Conservation (phyloP, 2,888 invertebrate species). For the Dioctria rufipes region DNA sequence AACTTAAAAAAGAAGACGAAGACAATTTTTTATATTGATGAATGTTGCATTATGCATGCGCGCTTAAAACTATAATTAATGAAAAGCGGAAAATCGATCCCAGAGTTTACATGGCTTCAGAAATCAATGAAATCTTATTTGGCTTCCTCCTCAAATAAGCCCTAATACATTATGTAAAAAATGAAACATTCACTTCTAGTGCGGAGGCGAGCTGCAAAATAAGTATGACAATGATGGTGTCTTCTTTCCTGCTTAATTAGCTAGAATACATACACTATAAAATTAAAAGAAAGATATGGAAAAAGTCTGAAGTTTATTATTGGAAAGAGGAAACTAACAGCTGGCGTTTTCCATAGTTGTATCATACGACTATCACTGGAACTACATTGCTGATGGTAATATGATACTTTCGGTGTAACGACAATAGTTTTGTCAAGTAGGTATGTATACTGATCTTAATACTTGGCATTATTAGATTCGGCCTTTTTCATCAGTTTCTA, state of each 20-base stretch:
- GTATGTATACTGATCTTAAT: no score
- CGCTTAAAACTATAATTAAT: not conserved
- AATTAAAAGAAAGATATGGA: not conserved
- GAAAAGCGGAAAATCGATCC: not conserved
- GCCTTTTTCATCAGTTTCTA: no score
- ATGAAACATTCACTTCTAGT: not conserved
- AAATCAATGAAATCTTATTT: constrained; percentile 24
- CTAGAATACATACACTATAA: constrained; percentile 1
- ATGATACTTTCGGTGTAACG: constrained; percentile 4
- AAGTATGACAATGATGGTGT: not conserved
- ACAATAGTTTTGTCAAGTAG: not conserved
- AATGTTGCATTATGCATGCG: not conserved
- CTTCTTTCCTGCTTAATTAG: constrained; percentile 9
- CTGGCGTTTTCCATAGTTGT: not conserved
- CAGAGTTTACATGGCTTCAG: constrained; percentile 5
- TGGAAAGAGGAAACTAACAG: not conserved
- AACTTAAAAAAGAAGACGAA: no score
- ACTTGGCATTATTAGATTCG: no score
- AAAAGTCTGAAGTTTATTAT: not conserved
- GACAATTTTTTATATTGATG: no score
- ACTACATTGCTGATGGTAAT: not conserved
- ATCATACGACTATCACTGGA: not conserved
- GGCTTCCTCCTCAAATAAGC: constrained; percentile 14
- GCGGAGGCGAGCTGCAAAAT: not conserved
- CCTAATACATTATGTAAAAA: not conserved